Base-by-base conservation (phyloP, 2,888 invertebrate genomes). In the Eristalinus sepulchralis region DNA sequence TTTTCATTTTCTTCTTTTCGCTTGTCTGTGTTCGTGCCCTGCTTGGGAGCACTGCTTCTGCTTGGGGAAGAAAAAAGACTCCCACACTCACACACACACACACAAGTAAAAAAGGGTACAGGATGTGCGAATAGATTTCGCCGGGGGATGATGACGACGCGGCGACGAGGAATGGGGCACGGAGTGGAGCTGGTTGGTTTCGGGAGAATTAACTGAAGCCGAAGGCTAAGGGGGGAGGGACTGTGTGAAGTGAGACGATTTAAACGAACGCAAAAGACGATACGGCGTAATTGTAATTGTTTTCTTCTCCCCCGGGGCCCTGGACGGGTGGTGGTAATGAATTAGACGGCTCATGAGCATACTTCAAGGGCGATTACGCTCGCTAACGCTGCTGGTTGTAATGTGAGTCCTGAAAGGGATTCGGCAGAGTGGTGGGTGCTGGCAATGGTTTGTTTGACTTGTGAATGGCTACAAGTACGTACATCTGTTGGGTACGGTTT, bases 251-350 rank as follows among this genome's bases (percentile, higher is more conserved):
- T 47, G 53, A 57, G 59, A 67, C 39, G 39, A 67, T 33, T 75
- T 64, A 9, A 47, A 75, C 27, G 33, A 57, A 73, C 55, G 33
- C 57, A 53, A 33, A 47, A 47, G 20, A 27, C 66, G 39, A 39
- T 67, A 33, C 53, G 77, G 53, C 68, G 68, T 68, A 60, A 68
- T 53, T 67, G 67, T 33, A 68, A 76, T 76, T 76, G 62, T 62
- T 67, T 36, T 60, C 24, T 76, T 20, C 8, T 31, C 39, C 17
- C 20, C 9, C 6, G 24, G 11, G 60, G 5, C 22, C 8, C 1
- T 47, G 47, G 17, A 47, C 8, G 66, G 31, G 33, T 33, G 31
- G 33, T 33, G 24, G 76, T 31, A 67, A 76, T 76, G 67, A 76
- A 67, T 76, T 53, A 67, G 67, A 17, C 57, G 55, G 27, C 36